Evolutionary conservation across 1,140 invertebrate genomes (phyloP).

Genomic region (Atopsyche davidsoni): DNA sequence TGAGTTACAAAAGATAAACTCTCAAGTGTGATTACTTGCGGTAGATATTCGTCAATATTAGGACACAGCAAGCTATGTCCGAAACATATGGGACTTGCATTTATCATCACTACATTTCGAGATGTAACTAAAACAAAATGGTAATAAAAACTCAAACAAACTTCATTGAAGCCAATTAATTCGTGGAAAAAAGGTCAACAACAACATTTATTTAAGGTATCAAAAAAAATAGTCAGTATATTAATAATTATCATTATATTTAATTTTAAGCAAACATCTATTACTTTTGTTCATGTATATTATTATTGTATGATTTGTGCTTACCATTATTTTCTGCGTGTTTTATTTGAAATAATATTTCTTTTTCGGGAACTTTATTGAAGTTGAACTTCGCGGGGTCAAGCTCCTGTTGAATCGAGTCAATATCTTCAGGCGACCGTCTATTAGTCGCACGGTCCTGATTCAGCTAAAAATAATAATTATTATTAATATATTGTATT

Average conservation of each 20-base stretch:
- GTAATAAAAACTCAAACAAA: background rate
- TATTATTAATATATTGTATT: background rate
- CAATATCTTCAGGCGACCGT: slow-evolving; percentile 15
- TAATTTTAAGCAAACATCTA: too few relatives aligned
- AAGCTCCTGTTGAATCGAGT: slow-evolving; percentile 16
- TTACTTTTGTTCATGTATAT: too few relatives aligned
- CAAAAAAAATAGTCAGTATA: background rate
- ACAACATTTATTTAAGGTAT: too few relatives aligned
- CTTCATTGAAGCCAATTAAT: background rate
- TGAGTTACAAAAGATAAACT: slow-evolving; percentile 20
- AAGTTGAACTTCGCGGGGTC: slow-evolving; percentile 23
- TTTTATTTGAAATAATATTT: slow-evolving; percentile 22
- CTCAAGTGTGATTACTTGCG: slow-evolving; percentile 23
- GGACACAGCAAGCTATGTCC: slow-evolving; percentile 27
- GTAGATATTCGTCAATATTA: slow-evolving; percentile 20
- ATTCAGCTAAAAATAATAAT: slow-evolving; percentile 19
- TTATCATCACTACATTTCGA: slow-evolving; percentile 22
- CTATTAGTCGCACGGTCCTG: slow-evolving; percentile 20
- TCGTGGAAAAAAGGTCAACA: background rate
- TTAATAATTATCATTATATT: background rate
- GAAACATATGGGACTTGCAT: slow-evolving; percentile 27
- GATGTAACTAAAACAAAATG: slow-evolving; percentile 10
- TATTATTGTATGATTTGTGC: too few relatives aligned
- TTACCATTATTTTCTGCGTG: background rate
- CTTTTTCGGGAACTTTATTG: slow-evolving; percentile 17